Conservation (phyloP, 1,140 invertebrate genomes). For the Colletes gigas region DNA sequence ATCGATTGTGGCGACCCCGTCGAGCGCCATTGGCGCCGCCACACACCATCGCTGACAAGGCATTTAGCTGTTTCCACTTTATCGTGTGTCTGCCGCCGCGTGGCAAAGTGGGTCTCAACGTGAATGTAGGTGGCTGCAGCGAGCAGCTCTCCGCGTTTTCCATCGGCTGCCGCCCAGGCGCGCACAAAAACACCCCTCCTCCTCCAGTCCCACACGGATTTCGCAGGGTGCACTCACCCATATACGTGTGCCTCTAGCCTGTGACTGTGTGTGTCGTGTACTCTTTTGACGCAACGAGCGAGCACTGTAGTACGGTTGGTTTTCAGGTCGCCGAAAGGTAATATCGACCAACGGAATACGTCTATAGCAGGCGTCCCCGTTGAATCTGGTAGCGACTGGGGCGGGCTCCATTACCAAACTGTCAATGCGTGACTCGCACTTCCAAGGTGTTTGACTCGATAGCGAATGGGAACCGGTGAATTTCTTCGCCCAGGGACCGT, state of each 20-base stretch:
- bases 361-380: constrained; percentile 53
- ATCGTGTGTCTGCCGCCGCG: constrained; percentile 65
- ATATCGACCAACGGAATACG: constrained; percentile 62
- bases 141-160: constrained; percentile 38
- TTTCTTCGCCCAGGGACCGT: constrained; percentile 24
- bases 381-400: constrained; percentile 52
- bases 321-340: constrained; percentile 65
- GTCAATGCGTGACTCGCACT: constrained; percentile 45
- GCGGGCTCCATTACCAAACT: constrained; percentile 57
- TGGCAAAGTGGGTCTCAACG: constrained; percentile 62
- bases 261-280: constrained; percentile 5
- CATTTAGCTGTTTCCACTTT: constrained; percentile 73
- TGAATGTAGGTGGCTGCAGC: constrained; percentile 51
- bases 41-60: constrained; percentile 67
- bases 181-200: not conserved
- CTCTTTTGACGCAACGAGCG: constrained; percentile 46
- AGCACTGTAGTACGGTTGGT: constrained; percentile 26
- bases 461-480: constrained; percentile 10
- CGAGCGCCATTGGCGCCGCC: constrained; percentile 31
- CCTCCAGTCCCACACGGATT: not conserved
- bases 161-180: no score
- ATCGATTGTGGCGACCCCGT: constrained; percentile 68
- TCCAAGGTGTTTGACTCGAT: constrained; percentile 21
- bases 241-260: not conserved
- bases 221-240: not conserved